Base-by-base conservation (phyloP, 2,888 invertebrate genomes). In the Darwinula stevensoni region DNA sequence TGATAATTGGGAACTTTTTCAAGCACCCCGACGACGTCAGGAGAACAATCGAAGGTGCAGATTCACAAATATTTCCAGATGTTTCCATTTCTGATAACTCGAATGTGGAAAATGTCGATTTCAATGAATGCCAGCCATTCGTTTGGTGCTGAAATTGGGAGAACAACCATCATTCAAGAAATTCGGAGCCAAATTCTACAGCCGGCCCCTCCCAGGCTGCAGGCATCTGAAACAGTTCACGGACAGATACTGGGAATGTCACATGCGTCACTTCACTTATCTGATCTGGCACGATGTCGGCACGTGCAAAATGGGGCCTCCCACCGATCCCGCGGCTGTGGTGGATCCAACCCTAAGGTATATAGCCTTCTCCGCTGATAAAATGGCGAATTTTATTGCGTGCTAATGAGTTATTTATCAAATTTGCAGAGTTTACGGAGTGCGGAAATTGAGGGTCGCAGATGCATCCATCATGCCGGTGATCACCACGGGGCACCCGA, bases 171-270 rank as follows among this genome's bases (percentile, higher is more conserved):
- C 22, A 9, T 22, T 22, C 22, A 6, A 9, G 22, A 22, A 22
- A n/a, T n/a, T 22, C 9, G 22, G 22, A 6, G n/a, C 9, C n/a
- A n/a, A 6, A 9, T 22, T 22, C 22, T 22, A 22, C n/a, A n/a
- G n/a, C 22, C 6, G n/a, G 22, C 6, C n/a, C 9, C n/a, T 22
- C 22, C 22, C 22, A 9, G 22, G 22, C n/a, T 22, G 22, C n/a
- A 27, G 35, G 12, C 27, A 29, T 16, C 13, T 14, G 3, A 27
- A 34, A 13, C 22, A 31, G 30, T 34, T 22, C 22, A 22, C 35
- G 4, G 35, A 35, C 14, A 33, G 18, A 2, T 36, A 38, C 29
- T 35, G 31, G 31, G 33, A 36, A 27, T 38, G 37, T 16, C 36
- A 17, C 14, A 30, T 31, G 14, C 15, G 29, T 13, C 34, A 32